Conservation (phyloP, 2,888 invertebrate genomes). For the Folsomia manolachei region DNA sequence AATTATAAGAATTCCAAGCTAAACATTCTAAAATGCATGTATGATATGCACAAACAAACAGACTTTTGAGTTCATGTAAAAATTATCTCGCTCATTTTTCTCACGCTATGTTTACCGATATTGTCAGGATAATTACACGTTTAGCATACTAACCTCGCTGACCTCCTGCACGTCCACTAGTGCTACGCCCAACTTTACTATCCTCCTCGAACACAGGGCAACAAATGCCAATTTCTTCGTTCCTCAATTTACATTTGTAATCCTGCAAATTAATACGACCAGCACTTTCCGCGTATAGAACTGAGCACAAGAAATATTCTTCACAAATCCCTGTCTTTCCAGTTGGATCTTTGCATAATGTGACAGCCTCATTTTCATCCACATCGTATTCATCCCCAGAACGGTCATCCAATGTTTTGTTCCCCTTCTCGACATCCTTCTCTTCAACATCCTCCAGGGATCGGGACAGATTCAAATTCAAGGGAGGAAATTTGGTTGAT, state of each 20-base stretch:
- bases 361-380: neutral
- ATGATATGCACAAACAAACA: too few species aligned
- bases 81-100: neutral
- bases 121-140: neutral
- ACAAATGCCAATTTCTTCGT: constrained; percentile 42
- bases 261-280: constrained; percentile 40
- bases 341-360: constrained; percentile 34
- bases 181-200: too few species aligned
- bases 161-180: neutral
- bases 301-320: constrained; percentile 40
- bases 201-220: constrained; percentile 33
- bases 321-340: constrained; percentile 41
- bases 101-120: neutral
- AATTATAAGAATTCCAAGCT: too few species aligned
- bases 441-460: constrained; percentile 6
- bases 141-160: constrained; percentile 1
- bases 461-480: neutral
- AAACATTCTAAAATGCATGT: neutral
- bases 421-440: neutral
- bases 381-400: constrained; percentile 15
- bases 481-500: neutral
- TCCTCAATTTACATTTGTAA: constrained; percentile 37
- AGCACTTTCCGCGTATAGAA: constrained; percentile 38
- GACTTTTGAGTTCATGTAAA: too few species aligned
- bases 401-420: too few species aligned